Conservation (phyloP, 2,888 invertebrate species). For the Cerceris rybyensis region DNA sequence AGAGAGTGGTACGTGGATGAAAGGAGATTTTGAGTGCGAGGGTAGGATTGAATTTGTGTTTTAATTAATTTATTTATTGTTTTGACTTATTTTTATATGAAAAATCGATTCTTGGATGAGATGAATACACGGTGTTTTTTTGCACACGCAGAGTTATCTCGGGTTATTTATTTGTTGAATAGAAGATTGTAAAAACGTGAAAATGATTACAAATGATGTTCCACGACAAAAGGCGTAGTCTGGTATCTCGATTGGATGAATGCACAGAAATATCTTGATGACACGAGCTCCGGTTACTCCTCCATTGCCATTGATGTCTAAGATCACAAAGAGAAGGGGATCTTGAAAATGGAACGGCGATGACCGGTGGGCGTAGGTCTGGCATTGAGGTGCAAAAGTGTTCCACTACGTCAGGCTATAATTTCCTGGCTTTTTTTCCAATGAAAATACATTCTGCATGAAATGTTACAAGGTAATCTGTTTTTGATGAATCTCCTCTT, state of each 20-base stretch:
- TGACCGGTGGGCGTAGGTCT: conserved; percentile 14
- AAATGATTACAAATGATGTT: background rate
- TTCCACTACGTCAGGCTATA: background rate
- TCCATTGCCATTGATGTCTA: background rate
- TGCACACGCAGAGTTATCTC: no score
- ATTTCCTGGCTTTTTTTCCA: background rate
- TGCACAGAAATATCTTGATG: conserved; percentile 12
- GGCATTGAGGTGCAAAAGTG: conserved; percentile 5
- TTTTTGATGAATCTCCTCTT: background rate
- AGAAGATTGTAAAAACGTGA: background rate
- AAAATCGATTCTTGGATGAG: no score
- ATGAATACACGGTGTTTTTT: no score
- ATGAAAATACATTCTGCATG: background rate
- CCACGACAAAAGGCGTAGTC: background rate
- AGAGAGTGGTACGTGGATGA: no score
- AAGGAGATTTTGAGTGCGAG: no score
- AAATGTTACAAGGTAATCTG: background rate
- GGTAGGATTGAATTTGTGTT: no score
- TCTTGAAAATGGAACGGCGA: conserved; percentile 14
- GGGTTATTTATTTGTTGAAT: no score
- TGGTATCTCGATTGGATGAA: background rate
- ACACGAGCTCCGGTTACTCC: conserved; percentile 9
- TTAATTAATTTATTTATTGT: no score
- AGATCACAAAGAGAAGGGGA: conserved; percentile 1
- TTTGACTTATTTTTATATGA: no score